These are phyloP conservation scores for Syngnathoides biaculeatus DNA, from an alignment of 2,113 vertebrate species.

Conservation along the genomic window DNA sequence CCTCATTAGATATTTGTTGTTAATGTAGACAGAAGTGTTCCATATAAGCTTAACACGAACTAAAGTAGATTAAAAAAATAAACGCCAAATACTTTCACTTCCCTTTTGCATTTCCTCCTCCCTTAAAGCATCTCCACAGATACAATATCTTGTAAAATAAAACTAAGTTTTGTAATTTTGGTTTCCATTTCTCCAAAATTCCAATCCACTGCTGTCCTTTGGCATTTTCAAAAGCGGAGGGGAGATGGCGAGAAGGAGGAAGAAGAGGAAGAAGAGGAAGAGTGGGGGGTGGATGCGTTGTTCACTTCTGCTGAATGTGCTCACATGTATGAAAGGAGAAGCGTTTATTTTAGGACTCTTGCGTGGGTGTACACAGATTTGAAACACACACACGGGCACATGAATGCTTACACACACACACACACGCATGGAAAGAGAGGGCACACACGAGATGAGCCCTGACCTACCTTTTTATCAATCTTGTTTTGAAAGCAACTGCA, in stretches of 20 bases:
- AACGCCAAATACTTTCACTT: constrained; percentile 1
- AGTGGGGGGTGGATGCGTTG: constrained; percentile 51
- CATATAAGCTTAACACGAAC: not conserved
- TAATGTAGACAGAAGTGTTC: not conserved
- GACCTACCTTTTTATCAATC: constrained; percentile 62
- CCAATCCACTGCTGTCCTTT: constrained; percentile 18
- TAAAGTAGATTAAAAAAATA: not conserved
- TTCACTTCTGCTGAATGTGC: constrained; percentile 62
- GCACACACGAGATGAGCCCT: constrained; percentile 40
- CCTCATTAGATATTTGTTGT: not conserved
- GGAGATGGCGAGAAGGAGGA: constrained; percentile 23
- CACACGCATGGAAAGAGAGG: constrained; percentile 9
- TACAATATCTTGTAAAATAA: not conserved
- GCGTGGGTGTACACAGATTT: constrained; percentile 63
- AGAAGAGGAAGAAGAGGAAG: constrained; percentile 40
- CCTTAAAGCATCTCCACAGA: not conserved
- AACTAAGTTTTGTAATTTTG: not conserved
- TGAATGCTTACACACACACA: constrained; percentile 24
- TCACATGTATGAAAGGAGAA: constrained; percentile 70
- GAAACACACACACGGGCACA: constrained; percentile 35
- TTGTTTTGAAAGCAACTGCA: constrained; percentile 51
- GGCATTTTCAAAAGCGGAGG: constrained; percentile 33
- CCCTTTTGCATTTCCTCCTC: constrained; percentile 12
- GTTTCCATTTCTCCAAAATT: constrained; percentile 10
- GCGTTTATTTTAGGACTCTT: constrained; percentile 64